These are phyloP conservation scores for Phenganax subtilis DNA, from an alignment of 92 coral and sea anemone genomes.

Conservation along the genomic window DNA sequence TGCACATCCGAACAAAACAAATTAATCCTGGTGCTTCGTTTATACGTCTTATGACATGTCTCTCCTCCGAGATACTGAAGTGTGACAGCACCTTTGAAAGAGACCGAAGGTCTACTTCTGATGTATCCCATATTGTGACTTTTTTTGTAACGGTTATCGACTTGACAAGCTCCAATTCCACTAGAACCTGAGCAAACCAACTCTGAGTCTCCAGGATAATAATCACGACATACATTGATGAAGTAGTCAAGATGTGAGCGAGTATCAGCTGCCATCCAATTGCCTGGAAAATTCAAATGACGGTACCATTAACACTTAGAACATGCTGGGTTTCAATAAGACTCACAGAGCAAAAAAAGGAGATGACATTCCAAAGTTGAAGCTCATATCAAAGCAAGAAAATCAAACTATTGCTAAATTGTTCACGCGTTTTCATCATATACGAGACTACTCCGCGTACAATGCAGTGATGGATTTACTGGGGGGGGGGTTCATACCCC, in stretches of 20 bases:
- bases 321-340: background rate
- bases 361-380: too few species aligned
- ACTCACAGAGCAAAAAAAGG: too few species aligned
- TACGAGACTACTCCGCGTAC: too few species aligned
- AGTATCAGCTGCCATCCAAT: slow-evolving; percentile 95
- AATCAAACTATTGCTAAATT: too few species aligned
- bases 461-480: too few species aligned
- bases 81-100: slow-evolving; percentile 50
- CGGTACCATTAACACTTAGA: background rate
- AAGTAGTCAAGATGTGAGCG: slow-evolving; percentile 75
- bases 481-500: too few species aligned
- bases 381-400: too few species aligned
- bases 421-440: too few species aligned
- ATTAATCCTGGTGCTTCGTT: slow-evolving; percentile 74
- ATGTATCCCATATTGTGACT: slow-evolving; percentile 73
- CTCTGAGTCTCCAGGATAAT: slow-evolving; percentile 43
- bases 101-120: slow-evolving; percentile 61
- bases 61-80: slow-evolving; percentile 79
- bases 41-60: slow-evolving; percentile 62
- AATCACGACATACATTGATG: slow-evolving; percentile 77
- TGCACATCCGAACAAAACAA: slow-evolving; percentile 61
- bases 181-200: slow-evolving; percentile 62
- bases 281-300: slow-evolving; percentile 50
- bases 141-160: slow-evolving; percentile 51
- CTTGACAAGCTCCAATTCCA: slow-evolving; percentile 49